These are phyloP conservation scores for Ia io DNA, from an alignment of 2,113 vertebrate genomes.

Conservation along the genomic window DNA sequence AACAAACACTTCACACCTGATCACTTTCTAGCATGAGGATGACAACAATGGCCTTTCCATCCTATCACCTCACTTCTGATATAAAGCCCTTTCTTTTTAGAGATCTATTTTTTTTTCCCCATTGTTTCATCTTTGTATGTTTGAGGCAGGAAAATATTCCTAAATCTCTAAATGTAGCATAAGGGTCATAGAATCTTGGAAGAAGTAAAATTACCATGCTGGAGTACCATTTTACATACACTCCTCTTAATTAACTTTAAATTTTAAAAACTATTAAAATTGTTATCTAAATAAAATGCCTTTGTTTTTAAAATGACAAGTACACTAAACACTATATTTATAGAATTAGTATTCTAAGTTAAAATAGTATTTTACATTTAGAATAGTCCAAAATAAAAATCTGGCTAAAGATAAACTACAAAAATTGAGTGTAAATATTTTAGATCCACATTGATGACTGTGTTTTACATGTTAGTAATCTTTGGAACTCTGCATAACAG, in stretches of 20 bases:
- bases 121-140: not conserved
- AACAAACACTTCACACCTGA: not conserved
- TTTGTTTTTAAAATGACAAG: not conserved
- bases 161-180: not conserved
- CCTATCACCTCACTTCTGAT: not conserved
- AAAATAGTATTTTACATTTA: not conserved
- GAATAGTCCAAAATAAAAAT: constrained; percentile 28
- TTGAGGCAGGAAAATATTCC: not conserved
- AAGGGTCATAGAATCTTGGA: not conserved
- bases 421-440: not conserved
- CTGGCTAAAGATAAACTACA: not conserved
- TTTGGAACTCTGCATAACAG: not conserved
- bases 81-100: not conserved
- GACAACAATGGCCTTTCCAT: not conserved
- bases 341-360: not conserved
- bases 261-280: not conserved
- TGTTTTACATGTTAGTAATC: constrained; percentile 16
- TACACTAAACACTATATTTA: not conserved
- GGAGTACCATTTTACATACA: not conserved
- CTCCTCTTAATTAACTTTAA: not conserved
- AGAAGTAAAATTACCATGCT: not conserved
- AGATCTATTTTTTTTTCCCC: not conserved
- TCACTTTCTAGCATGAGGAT: not conserved
- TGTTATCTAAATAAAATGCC: not conserved
- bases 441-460: not conserved